A percentile compares a stretch with the other conserved stretches of the same genome.
Evolutionary conservation across 2,888 invertebrate species (phyloP).

Genomic region (Hartigia nigra): DNA sequence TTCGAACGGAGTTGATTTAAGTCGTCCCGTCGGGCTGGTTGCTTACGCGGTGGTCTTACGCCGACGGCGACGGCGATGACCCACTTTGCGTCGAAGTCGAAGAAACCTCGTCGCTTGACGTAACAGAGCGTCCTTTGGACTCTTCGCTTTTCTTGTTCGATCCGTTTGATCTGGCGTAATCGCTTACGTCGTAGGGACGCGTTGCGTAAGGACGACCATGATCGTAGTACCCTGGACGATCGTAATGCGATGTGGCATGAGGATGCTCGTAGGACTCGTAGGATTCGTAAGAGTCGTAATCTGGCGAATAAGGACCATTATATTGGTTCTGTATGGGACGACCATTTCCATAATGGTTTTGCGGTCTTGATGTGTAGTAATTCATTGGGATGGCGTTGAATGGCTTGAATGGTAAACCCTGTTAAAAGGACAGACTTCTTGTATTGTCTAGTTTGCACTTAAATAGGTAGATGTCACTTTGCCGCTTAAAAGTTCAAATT

Average conservation of each 20-base stretch:
- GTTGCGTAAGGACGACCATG: not conserved
- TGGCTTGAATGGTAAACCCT: slow-evolving; percentile 17
- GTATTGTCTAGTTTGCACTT: not conserved
- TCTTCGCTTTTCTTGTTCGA: not conserved
- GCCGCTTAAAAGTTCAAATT: not conserved
- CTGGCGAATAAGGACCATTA: slow-evolving; percentile 16
- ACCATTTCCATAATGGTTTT: not conserved
- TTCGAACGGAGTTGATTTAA: not conserved
- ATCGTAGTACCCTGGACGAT: not conserved
- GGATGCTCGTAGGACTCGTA: slow-evolving; percentile 8
- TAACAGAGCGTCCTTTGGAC: not conserved
- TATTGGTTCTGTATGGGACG: slow-evolving; percentile 8
- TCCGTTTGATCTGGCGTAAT: slow-evolving; percentile 17
- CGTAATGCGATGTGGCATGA: not conserved
- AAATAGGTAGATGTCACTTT: not conserved
- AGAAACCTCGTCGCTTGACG: not conserved
- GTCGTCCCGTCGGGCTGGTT: not conserved
- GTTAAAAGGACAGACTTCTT: not conserved
- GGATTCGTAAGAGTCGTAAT: slow-evolving; percentile 19
- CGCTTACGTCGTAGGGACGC: slow-evolving; percentile 8
- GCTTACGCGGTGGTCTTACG: not conserved
- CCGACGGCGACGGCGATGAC: not conserved
- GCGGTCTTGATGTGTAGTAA: slow-evolving; percentile 3
- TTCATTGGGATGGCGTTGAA: slow-evolving; percentile 19
- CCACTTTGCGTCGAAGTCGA: not conserved